Evolutionary conservation across 2,113 vertebrate species (phyloP).

Genomic region (Osmerus mordax): DNA sequence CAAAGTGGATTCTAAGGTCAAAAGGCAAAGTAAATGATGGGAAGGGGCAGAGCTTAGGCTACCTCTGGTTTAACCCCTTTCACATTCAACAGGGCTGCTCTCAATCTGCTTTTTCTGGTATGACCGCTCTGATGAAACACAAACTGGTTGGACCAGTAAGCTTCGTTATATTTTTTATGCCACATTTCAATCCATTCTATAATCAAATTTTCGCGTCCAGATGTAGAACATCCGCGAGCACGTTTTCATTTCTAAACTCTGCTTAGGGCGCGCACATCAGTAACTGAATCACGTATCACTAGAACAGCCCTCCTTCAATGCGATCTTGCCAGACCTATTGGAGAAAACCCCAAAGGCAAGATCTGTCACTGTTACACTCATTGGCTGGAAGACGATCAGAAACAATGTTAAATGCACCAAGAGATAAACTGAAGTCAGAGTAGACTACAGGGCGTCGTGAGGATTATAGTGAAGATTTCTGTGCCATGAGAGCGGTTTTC

Average conservation of each 20-base stretch:
- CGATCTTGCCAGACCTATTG: slow-evolving; percentile 69
- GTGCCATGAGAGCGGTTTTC: slow-evolving; percentile 63
- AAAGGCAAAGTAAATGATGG: no score
- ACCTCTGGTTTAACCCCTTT: slow-evolving; percentile 31
- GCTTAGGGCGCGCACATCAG: slow-evolving; percentile 67
- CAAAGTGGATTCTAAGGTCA: no score
- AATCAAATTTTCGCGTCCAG: slow-evolving; percentile 55
- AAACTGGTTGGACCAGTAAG: background rate
- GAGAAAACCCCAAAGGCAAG: slow-evolving; percentile 54
- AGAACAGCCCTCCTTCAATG: slow-evolving; percentile 72
- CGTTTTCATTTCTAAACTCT: slow-evolving; percentile 53
- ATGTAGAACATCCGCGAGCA: slow-evolving; percentile 60
- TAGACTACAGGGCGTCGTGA: slow-evolving; percentile 51
- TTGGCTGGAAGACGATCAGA: slow-evolving; percentile 88
- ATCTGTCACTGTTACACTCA: slow-evolving; percentile 70
- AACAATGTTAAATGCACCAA: slow-evolving; percentile 95
- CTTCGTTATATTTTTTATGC: slow-evolving; percentile 32
- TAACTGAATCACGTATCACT: slow-evolving; percentile 74
- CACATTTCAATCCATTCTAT: slow-evolving; percentile 52
- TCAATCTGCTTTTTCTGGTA: slow-evolving; percentile 30
- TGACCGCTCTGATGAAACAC: slow-evolving; percentile 49
- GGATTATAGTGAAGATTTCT: slow-evolving; percentile 78
- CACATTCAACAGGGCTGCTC: slow-evolving; percentile 10
- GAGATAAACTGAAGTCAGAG: slow-evolving; percentile 75
- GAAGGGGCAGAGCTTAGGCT: no score